Conservation (phyloP, 2,888 invertebrate species). For the Fabriciana adippe region DNA sequence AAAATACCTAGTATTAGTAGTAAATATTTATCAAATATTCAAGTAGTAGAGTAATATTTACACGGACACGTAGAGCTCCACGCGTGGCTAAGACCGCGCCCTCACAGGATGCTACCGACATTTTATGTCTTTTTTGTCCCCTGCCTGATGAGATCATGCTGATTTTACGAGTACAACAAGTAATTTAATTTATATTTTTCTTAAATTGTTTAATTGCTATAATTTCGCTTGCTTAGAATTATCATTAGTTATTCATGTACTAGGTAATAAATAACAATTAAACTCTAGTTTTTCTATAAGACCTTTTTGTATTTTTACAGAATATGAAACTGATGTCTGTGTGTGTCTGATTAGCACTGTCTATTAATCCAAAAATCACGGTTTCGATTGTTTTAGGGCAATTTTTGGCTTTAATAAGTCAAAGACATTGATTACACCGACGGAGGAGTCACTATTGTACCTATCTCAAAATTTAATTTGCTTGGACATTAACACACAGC, state of each 20-base stretch:
- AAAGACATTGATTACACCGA: too few relatives aligned
- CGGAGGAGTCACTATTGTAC: too few relatives aligned
- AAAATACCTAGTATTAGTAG: background rate
- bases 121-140: conserved; percentile 37
- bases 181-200: conserved; percentile 3
- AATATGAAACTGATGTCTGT: too few relatives aligned
- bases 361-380: too few relatives aligned
- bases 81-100: conserved; percentile 55
- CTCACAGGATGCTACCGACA: conserved; percentile 40
- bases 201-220: background rate
- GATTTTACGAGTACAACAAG: conserved; percentile 16
- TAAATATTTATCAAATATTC: background rate
- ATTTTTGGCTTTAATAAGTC: too few relatives aligned
- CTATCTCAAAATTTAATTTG: too few relatives aligned
- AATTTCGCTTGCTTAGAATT: background rate
- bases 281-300: too few relatives aligned
- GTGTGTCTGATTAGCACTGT: too few relatives aligned
- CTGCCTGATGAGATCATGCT: conserved; percentile 39
- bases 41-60: background rate
- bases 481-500: too few relatives aligned
- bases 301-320: too few relatives aligned
- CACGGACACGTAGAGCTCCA: conserved; percentile 41
- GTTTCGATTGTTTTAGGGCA: too few relatives aligned
- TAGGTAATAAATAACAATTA: background rate
- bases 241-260: background rate